Percentiles rank a stretch among this genome's conserved stretches.
These are phyloP conservation scores for Anguilla rostrata DNA, from an alignment of 2,113 vertebrate genomes.

Conservation along the genomic window DNA sequence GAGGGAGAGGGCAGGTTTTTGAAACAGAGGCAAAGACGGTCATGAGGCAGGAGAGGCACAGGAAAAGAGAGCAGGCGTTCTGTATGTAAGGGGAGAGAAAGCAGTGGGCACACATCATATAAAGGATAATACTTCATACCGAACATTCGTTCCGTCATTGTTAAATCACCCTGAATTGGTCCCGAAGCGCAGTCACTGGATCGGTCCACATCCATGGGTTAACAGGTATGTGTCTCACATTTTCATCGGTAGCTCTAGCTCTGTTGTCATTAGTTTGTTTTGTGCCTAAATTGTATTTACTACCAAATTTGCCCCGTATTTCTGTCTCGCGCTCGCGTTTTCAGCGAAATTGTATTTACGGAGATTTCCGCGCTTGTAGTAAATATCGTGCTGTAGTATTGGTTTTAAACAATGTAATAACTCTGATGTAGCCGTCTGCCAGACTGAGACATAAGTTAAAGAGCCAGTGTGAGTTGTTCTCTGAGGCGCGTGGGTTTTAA, in stretches of 20 bases:
- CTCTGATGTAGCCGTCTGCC: not conserved
- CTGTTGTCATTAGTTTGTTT: not conserved
- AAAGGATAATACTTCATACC: not conserved
- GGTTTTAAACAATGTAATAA: not conserved
- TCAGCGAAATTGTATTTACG: not conserved
- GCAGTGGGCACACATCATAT: not conserved
- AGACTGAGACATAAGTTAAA: not conserved
- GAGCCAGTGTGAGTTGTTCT: not conserved
- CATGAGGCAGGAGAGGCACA: not conserved
- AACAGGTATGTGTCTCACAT: conserved; percentile 13
- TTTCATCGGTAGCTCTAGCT: not conserved
- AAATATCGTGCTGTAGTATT: not conserved
- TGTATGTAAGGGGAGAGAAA: not conserved
- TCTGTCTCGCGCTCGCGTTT: not conserved
- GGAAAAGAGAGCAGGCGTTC: not conserved
- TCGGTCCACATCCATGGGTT: conserved; percentile 4
- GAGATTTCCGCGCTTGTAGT: not conserved
- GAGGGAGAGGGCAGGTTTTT: conserved; percentile 14
- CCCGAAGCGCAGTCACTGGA: not conserved
- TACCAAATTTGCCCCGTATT: not conserved
- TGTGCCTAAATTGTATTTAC: not conserved
- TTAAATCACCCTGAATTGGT: not conserved
- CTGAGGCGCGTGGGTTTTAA: not conserved
- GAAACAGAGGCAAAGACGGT: not conserved
- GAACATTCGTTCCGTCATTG: not conserved